Conservation (phyloP, 2,113 vertebrate species). For the Psilopogon haemacephalus region DNA sequence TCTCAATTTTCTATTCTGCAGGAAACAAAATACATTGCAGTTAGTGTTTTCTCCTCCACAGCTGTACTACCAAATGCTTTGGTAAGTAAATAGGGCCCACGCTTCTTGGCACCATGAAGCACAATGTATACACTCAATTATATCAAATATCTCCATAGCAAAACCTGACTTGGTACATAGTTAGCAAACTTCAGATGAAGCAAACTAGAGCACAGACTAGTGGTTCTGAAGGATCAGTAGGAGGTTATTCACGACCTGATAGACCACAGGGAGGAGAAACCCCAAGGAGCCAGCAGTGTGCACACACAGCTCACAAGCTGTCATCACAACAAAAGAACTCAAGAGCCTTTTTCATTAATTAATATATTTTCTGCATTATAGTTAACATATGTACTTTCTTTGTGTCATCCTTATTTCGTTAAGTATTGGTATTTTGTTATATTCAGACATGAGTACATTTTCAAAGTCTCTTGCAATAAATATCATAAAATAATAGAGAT, state of each 20-base stretch:
- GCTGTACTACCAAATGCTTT: background rate
- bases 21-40: background rate
- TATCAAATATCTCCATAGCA: background rate
- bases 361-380: conserved; percentile 99
- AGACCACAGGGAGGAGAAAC: background rate
- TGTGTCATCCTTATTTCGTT: conserved; percentile 91
- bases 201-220: conserved; percentile 58
- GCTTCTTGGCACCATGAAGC: background rate
- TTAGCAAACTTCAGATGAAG: background rate
- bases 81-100: background rate
- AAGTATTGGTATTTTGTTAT: conserved; percentile 99
- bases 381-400: conserved; percentile 98
- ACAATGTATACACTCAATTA: background rate
- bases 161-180: background rate
- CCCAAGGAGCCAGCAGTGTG: background rate
- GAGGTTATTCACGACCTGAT: background rate
- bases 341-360: conserved; percentile 91
- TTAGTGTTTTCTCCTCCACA: background rate
- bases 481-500: conserved; percentile 99
- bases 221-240: conserved; percentile 21
- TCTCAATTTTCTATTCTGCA: background rate
- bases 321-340: conserved; percentile 71
- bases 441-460: conserved; percentile 99
- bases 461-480: conserved; percentile 97
- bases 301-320: background rate